Conservation (phyloP, 2,113 vertebrate genomes). For the Centropus unirufus region DNA sequence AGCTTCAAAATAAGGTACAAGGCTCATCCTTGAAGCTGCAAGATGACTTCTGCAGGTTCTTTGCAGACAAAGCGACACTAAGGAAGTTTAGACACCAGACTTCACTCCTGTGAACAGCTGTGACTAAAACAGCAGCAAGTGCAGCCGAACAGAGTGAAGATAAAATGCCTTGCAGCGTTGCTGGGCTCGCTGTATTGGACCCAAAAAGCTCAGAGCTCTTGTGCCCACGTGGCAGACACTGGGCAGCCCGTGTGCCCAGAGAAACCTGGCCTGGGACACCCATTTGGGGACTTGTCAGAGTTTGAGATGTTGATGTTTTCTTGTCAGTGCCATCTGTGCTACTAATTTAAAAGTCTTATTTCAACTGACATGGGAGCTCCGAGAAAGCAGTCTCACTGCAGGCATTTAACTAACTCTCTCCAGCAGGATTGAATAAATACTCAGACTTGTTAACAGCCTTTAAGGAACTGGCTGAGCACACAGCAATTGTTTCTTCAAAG, state of each 20-base stretch:
- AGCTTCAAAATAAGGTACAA: not conserved
- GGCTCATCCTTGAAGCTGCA: not conserved
- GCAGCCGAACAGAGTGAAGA: not conserved
- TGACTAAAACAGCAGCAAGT: not conserved
- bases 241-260: not conserved
- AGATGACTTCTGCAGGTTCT: not conserved
- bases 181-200: not conserved
- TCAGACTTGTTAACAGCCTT: slow-evolving; percentile 7
- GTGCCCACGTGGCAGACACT: not conserved
- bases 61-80: not conserved
- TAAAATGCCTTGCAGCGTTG: not conserved
- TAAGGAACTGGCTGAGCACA: not conserved
- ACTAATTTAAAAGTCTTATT: slow-evolving; percentile 35
- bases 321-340: slow-evolving; percentile 33
- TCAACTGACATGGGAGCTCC: not conserved
- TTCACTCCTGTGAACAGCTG: not conserved
- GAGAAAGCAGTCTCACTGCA: slow-evolving; percentile 18
- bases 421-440: slow-evolving; percentile 41
- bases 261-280: not conserved
- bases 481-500: not conserved
- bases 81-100: not conserved
- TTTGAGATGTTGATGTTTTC: not conserved
- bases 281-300: not conserved
- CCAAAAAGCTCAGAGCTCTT: not conserved
- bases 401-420: slow-evolving; percentile 13